Percentiles rank a stretch among this genome's conserved stretches.
Evolutionary conservation across 2,113 vertebrate genomes (phyloP).

Genomic region (Bungarus multicinctus): DNA sequence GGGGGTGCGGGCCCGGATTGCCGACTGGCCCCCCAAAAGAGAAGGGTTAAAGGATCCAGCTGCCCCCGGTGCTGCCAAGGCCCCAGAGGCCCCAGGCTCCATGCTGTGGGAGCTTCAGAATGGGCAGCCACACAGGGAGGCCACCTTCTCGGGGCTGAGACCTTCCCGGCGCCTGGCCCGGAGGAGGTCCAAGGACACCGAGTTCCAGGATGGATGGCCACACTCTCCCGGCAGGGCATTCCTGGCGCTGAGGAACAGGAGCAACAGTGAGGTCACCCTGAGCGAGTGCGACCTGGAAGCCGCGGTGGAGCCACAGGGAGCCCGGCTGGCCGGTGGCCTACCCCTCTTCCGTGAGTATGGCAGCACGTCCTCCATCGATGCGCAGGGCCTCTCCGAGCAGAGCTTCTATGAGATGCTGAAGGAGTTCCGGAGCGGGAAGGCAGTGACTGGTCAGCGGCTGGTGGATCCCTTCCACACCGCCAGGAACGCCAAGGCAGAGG

Average conservation of each 20-base stretch:
- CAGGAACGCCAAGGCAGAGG: constrained; percentile 21
- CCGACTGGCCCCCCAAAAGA: constrained; percentile 89
- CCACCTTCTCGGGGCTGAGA: constrained; percentile 43
- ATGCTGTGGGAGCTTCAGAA: constrained; percentile 46
- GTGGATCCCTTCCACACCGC: constrained; percentile 36
- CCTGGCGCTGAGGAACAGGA: constrained; percentile 79
- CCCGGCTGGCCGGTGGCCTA: constrained; percentile 37
- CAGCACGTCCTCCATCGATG: constrained; percentile 93
- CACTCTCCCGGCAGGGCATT: constrained; percentile 60
- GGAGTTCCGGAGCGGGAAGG: constrained; percentile 80
- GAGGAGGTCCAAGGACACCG: constrained; percentile 79
- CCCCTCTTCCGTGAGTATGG: constrained; percentile 87
- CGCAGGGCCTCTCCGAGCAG: constrained; percentile 84
- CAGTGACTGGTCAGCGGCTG: constrained; percentile 60
- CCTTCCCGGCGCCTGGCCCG: constrained; percentile 69
- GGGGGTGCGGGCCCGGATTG: constrained; percentile 88
- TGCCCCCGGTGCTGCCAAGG: constrained; percentile 41
- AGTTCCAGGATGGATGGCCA: constrained; percentile 76
- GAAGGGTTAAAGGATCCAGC: constrained; percentile 75
- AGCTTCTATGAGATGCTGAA: constrained; percentile 89
- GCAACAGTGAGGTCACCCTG: constrained; percentile 90
- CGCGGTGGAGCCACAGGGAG: constrained; percentile 2
- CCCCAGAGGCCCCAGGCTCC: constrained; percentile 47
- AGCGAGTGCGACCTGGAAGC: constrained; percentile 84
- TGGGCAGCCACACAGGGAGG: constrained; percentile 53